Base-by-base conservation (phyloP, 2,888 invertebrate species). In the Eudasyphora cyanicolor region DNA sequence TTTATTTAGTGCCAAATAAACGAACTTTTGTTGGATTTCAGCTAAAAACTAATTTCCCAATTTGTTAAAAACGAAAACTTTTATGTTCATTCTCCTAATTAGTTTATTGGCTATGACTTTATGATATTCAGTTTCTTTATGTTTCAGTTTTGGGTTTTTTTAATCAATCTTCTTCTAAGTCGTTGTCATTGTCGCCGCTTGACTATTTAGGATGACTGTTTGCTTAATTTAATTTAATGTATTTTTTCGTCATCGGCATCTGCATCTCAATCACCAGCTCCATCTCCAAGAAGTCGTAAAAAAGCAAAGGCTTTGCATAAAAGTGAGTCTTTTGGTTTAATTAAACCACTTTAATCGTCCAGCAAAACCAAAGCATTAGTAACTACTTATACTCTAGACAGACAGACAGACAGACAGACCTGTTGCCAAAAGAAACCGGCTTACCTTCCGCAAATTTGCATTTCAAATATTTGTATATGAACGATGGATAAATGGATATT, bases 371-470 rank as follows among this genome's bases (percentile, higher is more conserved):
- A 19, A 76, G 57, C 32, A 32, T 71, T 2, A 54, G 42, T 71
- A 49, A 21, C 14, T 3, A 62, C 29, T n/a, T n/a, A n/a, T n/a
- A n/a, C n/a, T n/a, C n/a, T n/a, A n/a, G n/a, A n/a, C n/a, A n/a
- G n/a, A 32, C 6, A 57, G 7, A n/a, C 2, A 64, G n/a, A 7
- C 17, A 45, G 29, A 27, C 12, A 51, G 67, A 17, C 19, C 27
- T 51, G 24, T 60, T 27, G 7, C 35, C 10, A 27, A 45, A 17
- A 24, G 71, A 79, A 82, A 77, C 80, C 17, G 54, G 83, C 19
- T 83, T 75, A 57, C 74, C 83, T 83, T 83, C 74, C 80, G 81
- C 73, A 67, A 73, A 76, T 57, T 67, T 45, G n/a, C 42, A 77
- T 69, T 24, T 29, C 38, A 49, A 60, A 64, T 67, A 64, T 64